Conservation (phyloP, 2,113 vertebrate species). For the Desmodus rotundus region DNA sequence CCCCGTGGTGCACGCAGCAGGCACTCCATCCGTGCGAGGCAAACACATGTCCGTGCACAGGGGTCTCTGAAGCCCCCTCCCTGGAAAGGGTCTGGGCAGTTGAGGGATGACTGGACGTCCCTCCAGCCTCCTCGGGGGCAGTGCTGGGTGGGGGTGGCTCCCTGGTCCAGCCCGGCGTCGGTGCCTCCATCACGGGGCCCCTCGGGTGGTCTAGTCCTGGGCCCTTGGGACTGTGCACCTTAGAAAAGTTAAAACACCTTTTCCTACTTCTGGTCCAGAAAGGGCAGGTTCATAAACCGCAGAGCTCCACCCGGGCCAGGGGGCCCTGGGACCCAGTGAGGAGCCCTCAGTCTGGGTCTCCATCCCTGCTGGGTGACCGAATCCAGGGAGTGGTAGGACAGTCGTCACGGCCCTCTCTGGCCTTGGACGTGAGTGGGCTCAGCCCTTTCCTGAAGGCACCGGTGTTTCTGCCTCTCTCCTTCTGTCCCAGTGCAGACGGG, state of each 20-base stretch:
- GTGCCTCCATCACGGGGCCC: accelerated
- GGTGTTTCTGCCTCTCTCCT: accelerated
- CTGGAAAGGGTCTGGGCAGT: not conserved
- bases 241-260: not conserved
- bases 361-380: too few relatives aligned
- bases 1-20: conserved; percentile 68
- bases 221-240: not conserved
- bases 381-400: too few relatives aligned
- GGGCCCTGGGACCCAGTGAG: too few relatives aligned
- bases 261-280: not conserved
- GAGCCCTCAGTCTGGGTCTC: too few relatives aligned
- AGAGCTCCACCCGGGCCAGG: too few relatives aligned
- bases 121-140: not conserved
- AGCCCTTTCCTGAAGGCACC: not conserved
- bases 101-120: accelerated
- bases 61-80: not conserved
- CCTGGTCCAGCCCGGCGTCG: not conserved
- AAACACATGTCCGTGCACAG: accelerated
- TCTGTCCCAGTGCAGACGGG: accelerated
- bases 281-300: too few relatives aligned
- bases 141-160: conserved; percentile 55
- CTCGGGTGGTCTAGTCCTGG: accelerated
- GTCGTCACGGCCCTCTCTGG: too few relatives aligned
- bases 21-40: conserved; percentile 45
- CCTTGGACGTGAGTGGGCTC: too few relatives aligned